Evolutionary conservation across 1,140 invertebrate species (phyloP).

Genomic region (Mactra quadrangularis): DNA sequence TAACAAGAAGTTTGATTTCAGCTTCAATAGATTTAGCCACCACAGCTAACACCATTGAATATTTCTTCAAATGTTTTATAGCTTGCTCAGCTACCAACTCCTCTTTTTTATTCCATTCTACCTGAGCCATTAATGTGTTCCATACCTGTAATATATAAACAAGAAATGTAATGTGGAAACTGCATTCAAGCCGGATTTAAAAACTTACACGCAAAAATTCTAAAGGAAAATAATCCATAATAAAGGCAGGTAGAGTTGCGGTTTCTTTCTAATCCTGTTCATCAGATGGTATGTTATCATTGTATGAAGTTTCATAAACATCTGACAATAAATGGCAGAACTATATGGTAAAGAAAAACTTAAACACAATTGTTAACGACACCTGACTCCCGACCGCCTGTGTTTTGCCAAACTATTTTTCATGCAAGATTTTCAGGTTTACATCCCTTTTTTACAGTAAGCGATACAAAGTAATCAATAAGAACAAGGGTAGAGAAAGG

Average conservation of each 20-base stretch:
- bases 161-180: too few relatives aligned
- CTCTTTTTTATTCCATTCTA: slow-evolving; percentile 99
- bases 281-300: too few relatives aligned
- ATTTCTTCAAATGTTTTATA: slow-evolving; percentile 93
- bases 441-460: not conserved
- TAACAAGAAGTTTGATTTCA: slow-evolving; percentile 93
- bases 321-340: too few relatives aligned
- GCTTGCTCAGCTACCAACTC: slow-evolving; percentile 97
- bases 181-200: not conserved
- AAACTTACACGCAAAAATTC: not conserved
- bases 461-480: not conserved
- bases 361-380: too few relatives aligned
- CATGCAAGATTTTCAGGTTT: not conserved
- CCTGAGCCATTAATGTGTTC: slow-evolving; percentile 95
- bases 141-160: slow-evolving; percentile 88
- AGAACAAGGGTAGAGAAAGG: not conserved
- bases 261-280: too few relatives aligned
- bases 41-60: slow-evolving; percentile 93
- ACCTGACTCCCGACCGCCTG: too few relatives aligned
- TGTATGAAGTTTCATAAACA: too few relatives aligned
- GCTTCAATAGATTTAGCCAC: slow-evolving; percentile 92
- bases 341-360: too few relatives aligned
- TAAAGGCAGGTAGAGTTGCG: too few relatives aligned
- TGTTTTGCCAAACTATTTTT: not conserved
- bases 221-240: too few relatives aligned